These are phyloP conservation scores for Hippasteria phrygiana DNA, from an alignment of 53 echinoderm and acorn worm genomes.

Conservation along the genomic window DNA sequence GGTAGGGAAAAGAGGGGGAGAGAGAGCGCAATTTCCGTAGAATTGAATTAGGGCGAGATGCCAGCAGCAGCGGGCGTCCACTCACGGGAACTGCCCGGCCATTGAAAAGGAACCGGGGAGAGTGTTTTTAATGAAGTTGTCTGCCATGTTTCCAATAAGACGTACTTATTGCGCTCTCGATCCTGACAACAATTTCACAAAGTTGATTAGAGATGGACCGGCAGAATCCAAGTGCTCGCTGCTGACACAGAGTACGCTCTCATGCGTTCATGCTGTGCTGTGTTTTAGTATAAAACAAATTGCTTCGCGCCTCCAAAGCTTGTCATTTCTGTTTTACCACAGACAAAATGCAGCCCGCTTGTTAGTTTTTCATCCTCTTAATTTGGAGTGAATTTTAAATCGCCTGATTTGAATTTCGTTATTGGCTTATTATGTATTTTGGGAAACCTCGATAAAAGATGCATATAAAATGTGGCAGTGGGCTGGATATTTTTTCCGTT, in stretches of 20 bases:
- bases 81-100: slow-evolving; percentile 36
- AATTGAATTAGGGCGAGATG: slow-evolving; percentile 58
- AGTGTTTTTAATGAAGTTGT: slow-evolving; percentile 55
- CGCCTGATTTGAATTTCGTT: slow-evolving; percentile 36
- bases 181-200: slow-evolving; percentile 37
- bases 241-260: not conserved
- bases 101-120: slow-evolving; percentile 1
- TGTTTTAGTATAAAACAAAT: not conserved
- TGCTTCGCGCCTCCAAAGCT: not conserved
- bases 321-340: not conserved
- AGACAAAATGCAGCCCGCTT: no score
- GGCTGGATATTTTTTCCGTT: not conserved
- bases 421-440: slow-evolving; percentile 6
- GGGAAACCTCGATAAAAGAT: not conserved
- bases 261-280: not conserved
- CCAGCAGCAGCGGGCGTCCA: slow-evolving; percentile 1
- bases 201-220: slow-evolving; percentile 35
- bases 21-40: slow-evolving; percentile 59
- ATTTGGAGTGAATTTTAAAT: not conserved
- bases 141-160: slow-evolving; percentile 17
- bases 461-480: not conserved
- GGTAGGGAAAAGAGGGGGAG: not conserved
- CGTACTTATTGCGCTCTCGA: slow-evolving; percentile 39
- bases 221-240: not conserved
- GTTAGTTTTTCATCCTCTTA: not conserved